Base-by-base conservation (phyloP, 2,113 vertebrate species). In the Fukomys damarensis region DNA sequence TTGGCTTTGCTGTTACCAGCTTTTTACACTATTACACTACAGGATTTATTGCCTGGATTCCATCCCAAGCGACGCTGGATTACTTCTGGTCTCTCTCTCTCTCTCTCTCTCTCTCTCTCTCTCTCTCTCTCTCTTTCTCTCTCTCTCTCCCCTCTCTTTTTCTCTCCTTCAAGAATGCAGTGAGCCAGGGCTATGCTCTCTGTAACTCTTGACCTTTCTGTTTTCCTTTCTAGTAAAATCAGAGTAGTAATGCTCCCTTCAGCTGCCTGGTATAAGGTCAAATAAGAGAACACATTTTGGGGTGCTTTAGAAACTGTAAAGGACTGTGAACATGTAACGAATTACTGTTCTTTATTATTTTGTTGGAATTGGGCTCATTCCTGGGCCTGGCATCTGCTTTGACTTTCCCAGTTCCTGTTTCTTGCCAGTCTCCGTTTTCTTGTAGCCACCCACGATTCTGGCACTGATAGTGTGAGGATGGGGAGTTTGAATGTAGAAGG, bases 371-470 rank as follows among this genome's bases (percentile, higher is more conserved):
- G 95, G 93, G 97, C 96, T 97, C 89, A 3, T 97, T 97, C 95
- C 97, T 97, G 93, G 79, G 68, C 93, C 96, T 97, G 97, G 97
- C 97, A 98, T 97, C 97, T 98, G 97, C 96, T 97, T 87, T 81
- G 94, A 97, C 96, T 97, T 98, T 96, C 94, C 87, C 89, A 95
- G 96, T 97, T 98, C 97, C 97, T 97, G 97, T 98, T 97, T 97
- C 97, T 97, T 96, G 97, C 97, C 96, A 95, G 95, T 97, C 97
- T 97, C 91, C 46, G 61, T 89, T 98, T 97, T 92, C 96, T 94
- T 80, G 77, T 89, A 96, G 96, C 95, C 97, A 93, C 97, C 97
- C 97, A 98, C 97, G 92, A 77, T 94, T 89, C 96, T 97, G 97
- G 97, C 97, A 95, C 85, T 17, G 93, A 91, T 43, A 16, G 38